Evolutionary conservation across 2,113 vertebrate species (phyloP).

Genomic region (Xenopus tropicalis): DNA sequence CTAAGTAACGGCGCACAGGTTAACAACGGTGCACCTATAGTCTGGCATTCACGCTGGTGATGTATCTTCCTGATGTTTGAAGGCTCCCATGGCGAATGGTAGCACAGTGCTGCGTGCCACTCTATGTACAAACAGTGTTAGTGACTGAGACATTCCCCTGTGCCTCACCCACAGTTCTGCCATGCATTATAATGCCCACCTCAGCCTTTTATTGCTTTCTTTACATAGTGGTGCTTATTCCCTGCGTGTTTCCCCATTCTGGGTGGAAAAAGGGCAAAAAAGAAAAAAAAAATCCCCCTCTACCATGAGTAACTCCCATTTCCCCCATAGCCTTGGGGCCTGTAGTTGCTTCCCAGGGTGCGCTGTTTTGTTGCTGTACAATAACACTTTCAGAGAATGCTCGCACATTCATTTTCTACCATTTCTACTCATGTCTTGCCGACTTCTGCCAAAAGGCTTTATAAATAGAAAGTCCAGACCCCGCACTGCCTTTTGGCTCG

Average conservation of each 20-base stretch:
- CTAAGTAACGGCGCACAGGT: constrained; percentile 57
- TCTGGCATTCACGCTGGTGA: constrained; percentile 61
- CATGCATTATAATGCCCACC: constrained; percentile 56
- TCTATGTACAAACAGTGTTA: constrained; percentile 64
- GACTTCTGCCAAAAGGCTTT: constrained; percentile 56
- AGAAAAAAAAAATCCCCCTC: background rate
- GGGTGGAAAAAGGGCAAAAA: constrained; percentile 27
- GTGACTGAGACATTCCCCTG: constrained; percentile 61
- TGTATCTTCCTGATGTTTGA: constrained; percentile 55
- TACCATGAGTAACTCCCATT: no score
- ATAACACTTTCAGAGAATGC: constrained; percentile 36
- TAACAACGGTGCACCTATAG: constrained; percentile 59
- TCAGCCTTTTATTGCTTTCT: constrained; percentile 64
- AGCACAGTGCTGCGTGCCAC: constrained; percentile 62
- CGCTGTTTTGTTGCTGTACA: constrained; percentile 51
- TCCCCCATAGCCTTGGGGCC: constrained; percentile 57
- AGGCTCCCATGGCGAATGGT: constrained; percentile 59
- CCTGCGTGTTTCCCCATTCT: constrained; percentile 51
- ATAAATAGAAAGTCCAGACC: constrained; percentile 58
- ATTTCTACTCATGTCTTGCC: constrained; percentile 50
- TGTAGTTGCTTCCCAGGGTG: constrained; percentile 49
- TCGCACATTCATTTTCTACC: constrained; percentile 45
- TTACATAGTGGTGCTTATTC: constrained; percentile 69
- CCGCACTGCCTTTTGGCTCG: constrained; percentile 72
- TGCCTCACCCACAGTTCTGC: constrained; percentile 61